These are phyloP conservation scores for Drosophila mulleri DNA, from an alignment of 2,888 invertebrate species.

Conservation along the genomic window DNA sequence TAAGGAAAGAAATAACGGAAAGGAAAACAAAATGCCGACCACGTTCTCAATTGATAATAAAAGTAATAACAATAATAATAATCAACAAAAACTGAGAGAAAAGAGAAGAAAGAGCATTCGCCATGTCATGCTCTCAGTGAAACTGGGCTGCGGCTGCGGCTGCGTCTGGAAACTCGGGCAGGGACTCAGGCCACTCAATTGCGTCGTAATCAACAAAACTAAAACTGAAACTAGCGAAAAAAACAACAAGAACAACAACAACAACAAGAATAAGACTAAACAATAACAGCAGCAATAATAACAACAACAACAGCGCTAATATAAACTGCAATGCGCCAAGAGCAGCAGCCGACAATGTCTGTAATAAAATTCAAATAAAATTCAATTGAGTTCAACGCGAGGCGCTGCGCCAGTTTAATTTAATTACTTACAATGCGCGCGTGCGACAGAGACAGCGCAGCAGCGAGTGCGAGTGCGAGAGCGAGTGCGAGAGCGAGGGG, in stretches of 20 bases:
- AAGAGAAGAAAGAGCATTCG: constrained; percentile 28
- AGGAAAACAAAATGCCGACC: constrained; percentile 72
- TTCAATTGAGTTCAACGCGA: constrained; percentile 76
- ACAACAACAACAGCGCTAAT: constrained; percentile 23
- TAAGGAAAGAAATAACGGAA: constrained; percentile 2
- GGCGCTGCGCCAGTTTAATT: constrained; percentile 72
- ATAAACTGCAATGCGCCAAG: constrained; percentile 54
- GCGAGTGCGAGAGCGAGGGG: neutral
- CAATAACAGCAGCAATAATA: neutral
- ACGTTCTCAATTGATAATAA: constrained; percentile 83
- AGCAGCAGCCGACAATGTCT: constrained; percentile 47
- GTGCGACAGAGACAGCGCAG: neutral
- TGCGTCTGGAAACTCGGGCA: constrained; percentile 4
- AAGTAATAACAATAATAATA: constrained; percentile 75
- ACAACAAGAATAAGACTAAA: neutral
- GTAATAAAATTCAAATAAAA: constrained; percentile 79
- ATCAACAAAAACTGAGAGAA: constrained; percentile 54
- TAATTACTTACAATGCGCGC: constrained; percentile 66
- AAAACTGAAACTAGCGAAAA: constrained; percentile 32
- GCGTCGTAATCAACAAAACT: constrained; percentile 66
- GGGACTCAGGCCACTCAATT: constrained; percentile 52
- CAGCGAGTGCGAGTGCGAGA: neutral
- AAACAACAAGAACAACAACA: neutral
- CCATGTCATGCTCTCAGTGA: constrained; percentile 46
- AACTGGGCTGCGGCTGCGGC: constrained; percentile 2